A percentile compares a stretch with the other conserved stretches of the same genome.
Conservation (phyloP, 2,113 vertebrate species). For the Scatophagus argus region DNA sequence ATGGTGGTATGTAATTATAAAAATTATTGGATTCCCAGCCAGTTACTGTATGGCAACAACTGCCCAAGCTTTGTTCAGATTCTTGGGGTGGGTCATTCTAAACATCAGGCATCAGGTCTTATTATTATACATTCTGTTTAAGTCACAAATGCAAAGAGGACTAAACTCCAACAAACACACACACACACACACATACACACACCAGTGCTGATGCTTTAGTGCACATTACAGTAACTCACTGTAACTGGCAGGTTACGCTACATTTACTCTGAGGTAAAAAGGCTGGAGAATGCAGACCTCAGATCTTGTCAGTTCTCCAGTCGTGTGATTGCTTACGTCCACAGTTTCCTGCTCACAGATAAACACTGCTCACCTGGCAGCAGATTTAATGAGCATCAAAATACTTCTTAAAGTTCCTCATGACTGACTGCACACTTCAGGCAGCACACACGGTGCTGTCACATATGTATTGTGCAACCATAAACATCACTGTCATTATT, state of each 20-base stretch:
- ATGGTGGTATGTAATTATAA: neutral
- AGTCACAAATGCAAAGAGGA: neutral
- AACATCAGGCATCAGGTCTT: neutral
- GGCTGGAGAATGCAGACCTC: neutral
- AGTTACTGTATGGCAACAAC: neutral
- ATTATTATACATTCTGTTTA: neutral
- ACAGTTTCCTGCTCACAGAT: conserved; percentile 47
- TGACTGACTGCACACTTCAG: conserved; percentile 53
- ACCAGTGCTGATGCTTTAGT: neutral
- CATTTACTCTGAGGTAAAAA: conserved; percentile 33
- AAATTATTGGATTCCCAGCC: neutral
- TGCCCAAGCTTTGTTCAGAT: neutral
- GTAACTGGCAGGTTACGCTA: conserved; percentile 35
- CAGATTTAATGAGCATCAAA: conserved; percentile 63
- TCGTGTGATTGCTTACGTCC: conserved; percentile 29
- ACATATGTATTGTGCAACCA: conserved; percentile 19
- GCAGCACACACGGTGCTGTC: conserved; percentile 17
- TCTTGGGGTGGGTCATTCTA: neutral
- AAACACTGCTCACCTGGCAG: conserved; percentile 30
- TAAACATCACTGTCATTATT: conserved; percentile 64
- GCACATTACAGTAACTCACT: neutral
- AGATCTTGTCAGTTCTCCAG: conserved; percentile 5
- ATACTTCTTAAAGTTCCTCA: conserved; percentile 55
- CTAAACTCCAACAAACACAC: neutral
- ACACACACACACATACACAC: neutral